Evolutionary conservation across 1,140 invertebrate species (phyloP), one percentile per base, ranked within the genome.

Genomic region (Halyomorpha halys): DNA sequence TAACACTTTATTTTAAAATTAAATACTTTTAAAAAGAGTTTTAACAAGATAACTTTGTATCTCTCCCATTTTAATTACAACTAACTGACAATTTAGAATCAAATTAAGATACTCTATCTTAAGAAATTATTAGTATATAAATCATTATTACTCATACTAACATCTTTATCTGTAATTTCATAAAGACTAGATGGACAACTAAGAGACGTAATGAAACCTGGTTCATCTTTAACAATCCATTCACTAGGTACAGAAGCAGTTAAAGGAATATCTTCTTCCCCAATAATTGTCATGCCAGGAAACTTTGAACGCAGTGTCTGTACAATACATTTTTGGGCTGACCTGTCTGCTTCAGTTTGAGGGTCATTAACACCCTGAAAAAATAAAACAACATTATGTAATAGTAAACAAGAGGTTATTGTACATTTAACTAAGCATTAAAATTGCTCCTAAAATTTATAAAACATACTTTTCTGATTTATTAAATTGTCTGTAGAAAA

Each of bases 331-430:
- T 82, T 81, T 76, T 98, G 94, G 5, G 92, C 94, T 49, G 87
- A 89, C 68, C 96, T 80, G 75, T 99, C 97, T 5, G 96, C 97
- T 80, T 97, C 92, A 8, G 97, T 99, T 80, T 98, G 95, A 19
- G 94, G 80, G 79, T 99, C 95, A 81, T 94, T 89, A 69, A 86
- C 84, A n/a, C 87, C 91, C 81, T 91, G 72, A 61, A 76, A 70
- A 61, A 49, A 49, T 18, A 49, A 30, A 30, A 30, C 5, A 49
- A 49, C 6, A 5, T 6, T 19, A 19, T 13, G 2, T 49, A 6
- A 49, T 18, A 1, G 1, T 6, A 19, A 4, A 19, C n/a, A 18
- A 49, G 2, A 19, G n/a, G 2, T 49, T 6, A 49, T 18, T 18
- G 5, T 8, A 19, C 6, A 21, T 19, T 49, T 4, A 49, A 49